These are phyloP conservation scores for Cinclus cinclus DNA, from an alignment of 2,113 vertebrate genomes.

Conservation along the genomic window DNA sequence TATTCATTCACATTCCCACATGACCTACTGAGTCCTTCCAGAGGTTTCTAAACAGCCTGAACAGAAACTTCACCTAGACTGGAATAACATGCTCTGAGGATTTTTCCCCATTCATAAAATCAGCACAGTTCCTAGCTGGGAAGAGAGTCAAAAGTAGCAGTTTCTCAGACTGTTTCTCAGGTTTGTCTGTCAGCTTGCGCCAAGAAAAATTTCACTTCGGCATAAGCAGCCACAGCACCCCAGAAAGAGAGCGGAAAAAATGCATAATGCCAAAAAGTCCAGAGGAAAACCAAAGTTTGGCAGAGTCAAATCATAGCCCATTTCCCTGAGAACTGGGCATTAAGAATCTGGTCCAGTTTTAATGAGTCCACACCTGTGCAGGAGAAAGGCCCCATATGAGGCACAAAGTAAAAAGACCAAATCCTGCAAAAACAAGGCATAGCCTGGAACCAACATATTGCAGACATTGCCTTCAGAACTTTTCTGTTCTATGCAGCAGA, in stretches of 20 bases:
- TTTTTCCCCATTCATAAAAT: conserved; percentile 20
- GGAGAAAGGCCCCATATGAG: fast-evolving
- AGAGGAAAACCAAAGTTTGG: background rate
- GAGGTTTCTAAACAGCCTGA: background rate
- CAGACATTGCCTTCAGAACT: background rate
- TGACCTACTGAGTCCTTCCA: background rate
- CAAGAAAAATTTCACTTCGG: conserved; percentile 20
- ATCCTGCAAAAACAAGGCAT: background rate
- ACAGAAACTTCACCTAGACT: background rate
- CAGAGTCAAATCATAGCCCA: background rate
- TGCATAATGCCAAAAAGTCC: fast-evolving
- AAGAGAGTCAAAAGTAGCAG: background rate
- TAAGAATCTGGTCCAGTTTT: background rate
- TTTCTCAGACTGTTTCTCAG: background rate
- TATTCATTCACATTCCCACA: background rate
- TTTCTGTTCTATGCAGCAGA: background rate
- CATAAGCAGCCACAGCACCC: background rate
- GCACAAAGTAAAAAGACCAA: background rate
- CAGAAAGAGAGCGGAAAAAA: background rate
- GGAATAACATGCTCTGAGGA: fast-evolving
- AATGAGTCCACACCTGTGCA: background rate
- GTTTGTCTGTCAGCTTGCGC: background rate
- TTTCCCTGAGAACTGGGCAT: background rate
- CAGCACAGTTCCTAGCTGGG: background rate
- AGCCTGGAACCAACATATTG: background rate